A percentile compares a stretch with the other conserved stretches of the same genome.
These are phyloP conservation scores for Ambastaia sidthimunki DNA, from an alignment of 2,797 vertebrate species.

Conservation along the genomic window DNA sequence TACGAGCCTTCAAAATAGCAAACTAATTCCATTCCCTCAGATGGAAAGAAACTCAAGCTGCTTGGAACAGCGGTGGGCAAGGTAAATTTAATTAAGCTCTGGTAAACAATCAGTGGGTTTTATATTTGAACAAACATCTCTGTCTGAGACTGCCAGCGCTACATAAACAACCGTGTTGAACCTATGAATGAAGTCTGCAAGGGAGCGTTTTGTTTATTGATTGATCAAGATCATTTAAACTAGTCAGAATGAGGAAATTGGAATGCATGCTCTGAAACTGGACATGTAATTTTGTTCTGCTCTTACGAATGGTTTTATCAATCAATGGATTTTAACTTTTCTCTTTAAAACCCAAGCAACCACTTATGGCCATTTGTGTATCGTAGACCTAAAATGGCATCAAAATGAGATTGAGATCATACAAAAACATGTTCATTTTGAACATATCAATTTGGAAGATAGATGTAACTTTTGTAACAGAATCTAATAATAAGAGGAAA, in stretches of 20 bases:
- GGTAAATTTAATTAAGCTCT: constrained; percentile 75
- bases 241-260: constrained; percentile 31
- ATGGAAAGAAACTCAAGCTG: constrained; percentile 56
- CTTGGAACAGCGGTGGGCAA: constrained; percentile 64
- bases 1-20: constrained; percentile 70
- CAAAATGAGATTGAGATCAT: constrained; percentile 17
- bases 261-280: background rate
- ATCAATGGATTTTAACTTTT: constrained; percentile 40
- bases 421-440: constrained; percentile 25
- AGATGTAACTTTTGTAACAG: constrained; percentile 32
- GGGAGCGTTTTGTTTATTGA: background rate
- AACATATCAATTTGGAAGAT: constrained; percentile 40
- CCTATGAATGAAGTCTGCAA: too few species aligned
- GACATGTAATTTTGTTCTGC: constrained; percentile 35
- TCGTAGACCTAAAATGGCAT: constrained; percentile 24
- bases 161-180: background rate
- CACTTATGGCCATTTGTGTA: constrained; percentile 33
- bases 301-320: constrained; percentile 39
- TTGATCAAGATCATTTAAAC: constrained; percentile 8
- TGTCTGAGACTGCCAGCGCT: background rate
- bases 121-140: constrained; percentile 20
- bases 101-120: constrained; percentile 53
- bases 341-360: constrained; percentile 30
- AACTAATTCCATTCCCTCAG: constrained; percentile 64
- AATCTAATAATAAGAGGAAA: constrained; percentile 16